Percentiles rank a stretch among this genome's conserved stretches.
Evolutionary conservation across 2,113 vertebrate genomes (phyloP).

Genomic region (Strix aluco): DNA sequence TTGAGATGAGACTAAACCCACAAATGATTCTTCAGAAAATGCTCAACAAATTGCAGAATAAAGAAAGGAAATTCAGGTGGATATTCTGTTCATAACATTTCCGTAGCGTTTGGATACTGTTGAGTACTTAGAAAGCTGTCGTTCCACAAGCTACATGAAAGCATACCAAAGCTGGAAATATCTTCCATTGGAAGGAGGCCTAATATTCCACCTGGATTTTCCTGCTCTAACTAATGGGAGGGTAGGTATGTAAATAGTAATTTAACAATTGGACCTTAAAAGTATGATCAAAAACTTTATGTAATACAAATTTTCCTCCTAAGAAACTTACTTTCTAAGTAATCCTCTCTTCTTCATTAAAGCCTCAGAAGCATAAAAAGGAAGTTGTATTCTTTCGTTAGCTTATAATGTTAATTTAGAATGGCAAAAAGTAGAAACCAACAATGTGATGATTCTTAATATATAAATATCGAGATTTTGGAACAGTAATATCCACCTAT

Average conservation of each 20-base stretch:
- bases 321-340: not conserved
- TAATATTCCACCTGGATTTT: not conserved
- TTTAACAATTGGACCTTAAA: not conserved
- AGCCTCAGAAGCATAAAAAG: not conserved
- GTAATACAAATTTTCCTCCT: not conserved
- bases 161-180: not conserved
- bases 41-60: not conserved
- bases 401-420: not conserved
- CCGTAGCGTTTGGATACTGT: not conserved
- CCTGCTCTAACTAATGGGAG: not conserved
- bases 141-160: not conserved
- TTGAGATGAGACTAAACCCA: not conserved
- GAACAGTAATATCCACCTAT: not conserved
- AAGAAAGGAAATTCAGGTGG: not conserved
- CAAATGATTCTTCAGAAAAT: not conserved
- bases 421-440: not conserved
- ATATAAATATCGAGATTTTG: not conserved
- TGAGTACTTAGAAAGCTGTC: not conserved
- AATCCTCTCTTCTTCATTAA: not conserved
- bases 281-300: not conserved
- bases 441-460: not conserved
- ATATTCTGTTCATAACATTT: not conserved
- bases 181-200: rapidly evolving
- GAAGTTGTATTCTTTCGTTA: not conserved
- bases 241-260: rapidly evolving